Evolutionary conservation across 2,113 vertebrate species (phyloP), one percentile per base, ranked within the genome.

Genomic region (Emydura subglobosa): DNA sequence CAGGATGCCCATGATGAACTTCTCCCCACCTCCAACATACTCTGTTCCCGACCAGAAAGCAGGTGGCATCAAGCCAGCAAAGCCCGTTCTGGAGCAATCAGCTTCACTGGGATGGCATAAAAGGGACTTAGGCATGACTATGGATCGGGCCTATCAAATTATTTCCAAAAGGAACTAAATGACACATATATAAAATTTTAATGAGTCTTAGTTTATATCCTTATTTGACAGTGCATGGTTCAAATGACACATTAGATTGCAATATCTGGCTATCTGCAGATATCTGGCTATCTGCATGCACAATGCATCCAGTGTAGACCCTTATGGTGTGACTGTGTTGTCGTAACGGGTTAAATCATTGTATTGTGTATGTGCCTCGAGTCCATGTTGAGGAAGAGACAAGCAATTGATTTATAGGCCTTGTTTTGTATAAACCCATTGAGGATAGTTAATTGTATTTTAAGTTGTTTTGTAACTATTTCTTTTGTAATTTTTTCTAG

Each of bases 151-250:
- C 7, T 0, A 42, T 61, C 53, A 83, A 34, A 78, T 92, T 82
- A 89, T 84, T 92, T 95, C 84, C 0, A 27, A 53, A 68, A 49
- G 82, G 34, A 19, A 8, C 5, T 91, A 89, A 83, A 79, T 55
- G 29, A 82, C 22, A 2, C 1, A 80, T 85, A 5, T 86, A 74
- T 86, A 80, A 87, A 91, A 93, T 61, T 82, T 39, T 61, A 93
- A 16, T 24, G 87, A 1, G 34, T 82, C 55, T 95, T 72, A 91
- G 10, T 3, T 89, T 89, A 89, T 86, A 89, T 85, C 10, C 24
- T 84, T 93, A 68, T 94, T 95, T 89, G 49, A 93, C 51, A 89
- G 8, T 51, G 0, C 2, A 83, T 47, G 21, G 87, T 83, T 92
- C 68, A 82, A 95, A 76, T 87, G 68, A 87, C 89, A 88, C 5